These are phyloP conservation scores for Parnassius smintheus DNA, from an alignment of 2,888 invertebrate species.

Conservation along the genomic window DNA sequence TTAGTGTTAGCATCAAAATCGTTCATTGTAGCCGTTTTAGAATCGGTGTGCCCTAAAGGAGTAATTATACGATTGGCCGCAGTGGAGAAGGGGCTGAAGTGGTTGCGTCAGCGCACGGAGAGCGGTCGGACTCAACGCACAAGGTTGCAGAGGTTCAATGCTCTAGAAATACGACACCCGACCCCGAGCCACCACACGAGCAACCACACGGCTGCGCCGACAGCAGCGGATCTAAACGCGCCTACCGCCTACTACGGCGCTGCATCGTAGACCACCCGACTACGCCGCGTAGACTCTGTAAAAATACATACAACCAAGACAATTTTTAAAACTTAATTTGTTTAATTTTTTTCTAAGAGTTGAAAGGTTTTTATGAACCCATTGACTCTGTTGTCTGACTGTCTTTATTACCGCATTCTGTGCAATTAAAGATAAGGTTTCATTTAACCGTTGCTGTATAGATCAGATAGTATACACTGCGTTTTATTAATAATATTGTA, in stretches of 20 bases:
- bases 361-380: too few relatives aligned
- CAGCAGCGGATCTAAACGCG: constrained; percentile 42
- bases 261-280: constrained; percentile 38
- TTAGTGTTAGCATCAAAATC: constrained; percentile 54
- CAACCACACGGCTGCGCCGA: constrained; percentile 54
- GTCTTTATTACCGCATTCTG: too few relatives aligned
- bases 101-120: constrained; percentile 76
- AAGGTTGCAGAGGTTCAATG: constrained; percentile 81
- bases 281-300: constrained; percentile 39
- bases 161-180: constrained; percentile 78
- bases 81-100: constrained; percentile 73
- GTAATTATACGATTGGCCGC: constrained; percentile 69
- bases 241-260: constrained; percentile 35
- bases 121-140: constrained; percentile 77
- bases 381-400: too few relatives aligned
- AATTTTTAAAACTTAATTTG: too few relatives aligned
- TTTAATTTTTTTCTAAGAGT: too few relatives aligned
- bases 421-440: too few relatives aligned
- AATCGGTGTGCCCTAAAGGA: constrained; percentile 77
- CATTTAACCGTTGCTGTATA: too few relatives aligned
- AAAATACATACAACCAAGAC: neutral
- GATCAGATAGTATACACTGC: too few relatives aligned
- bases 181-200: constrained; percentile 67
- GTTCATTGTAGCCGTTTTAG: constrained; percentile 62
- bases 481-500: too few relatives aligned